Evolutionary conservation across 2,888 invertebrate species (phyloP).

Genomic region (Stratiomys singularior): DNA sequence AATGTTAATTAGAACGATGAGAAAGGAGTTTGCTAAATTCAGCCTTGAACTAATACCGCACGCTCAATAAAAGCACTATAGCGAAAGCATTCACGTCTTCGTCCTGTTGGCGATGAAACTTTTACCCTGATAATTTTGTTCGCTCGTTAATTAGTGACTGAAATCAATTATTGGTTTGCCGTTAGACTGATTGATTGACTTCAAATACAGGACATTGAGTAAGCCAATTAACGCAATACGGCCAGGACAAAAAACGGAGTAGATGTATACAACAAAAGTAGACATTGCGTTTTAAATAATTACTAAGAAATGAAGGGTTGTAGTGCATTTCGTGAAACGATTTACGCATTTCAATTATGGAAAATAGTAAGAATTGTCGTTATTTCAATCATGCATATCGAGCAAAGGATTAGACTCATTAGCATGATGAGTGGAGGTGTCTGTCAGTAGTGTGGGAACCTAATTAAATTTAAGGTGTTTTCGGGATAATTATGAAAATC

Average conservation of each 20-base stretch:
- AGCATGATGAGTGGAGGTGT: no score
- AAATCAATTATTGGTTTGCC: slow-evolving; percentile 42
- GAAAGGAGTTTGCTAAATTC: background rate
- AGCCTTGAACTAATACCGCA: no score
- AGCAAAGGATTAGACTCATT: no score
- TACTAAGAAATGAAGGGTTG: background rate
- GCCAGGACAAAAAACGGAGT: background rate
- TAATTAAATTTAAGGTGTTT: no score
- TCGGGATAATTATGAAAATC: no score
- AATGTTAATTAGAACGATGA: background rate
- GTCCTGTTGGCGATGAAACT: no score
- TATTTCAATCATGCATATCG: background rate
- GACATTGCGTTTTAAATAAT: background rate
- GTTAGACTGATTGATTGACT: slow-evolving; percentile 42
- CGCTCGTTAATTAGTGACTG: slow-evolving; percentile 6
- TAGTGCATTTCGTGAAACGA: background rate
- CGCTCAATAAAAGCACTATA: no score
- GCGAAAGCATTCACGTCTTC: no score
- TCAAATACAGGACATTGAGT: slow-evolving; percentile 31
- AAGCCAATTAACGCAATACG: slow-evolving; percentile 35
- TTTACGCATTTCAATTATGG: background rate
- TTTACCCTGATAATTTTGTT: background rate
- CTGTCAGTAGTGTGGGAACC: no score
- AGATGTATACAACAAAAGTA: background rate
- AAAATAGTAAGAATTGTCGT: background rate